Evolutionary conservation across 2,888 invertebrate genomes (phyloP), one percentile per base, ranked within the genome.

Genomic region (Ichneumoninae sp.): DNA sequence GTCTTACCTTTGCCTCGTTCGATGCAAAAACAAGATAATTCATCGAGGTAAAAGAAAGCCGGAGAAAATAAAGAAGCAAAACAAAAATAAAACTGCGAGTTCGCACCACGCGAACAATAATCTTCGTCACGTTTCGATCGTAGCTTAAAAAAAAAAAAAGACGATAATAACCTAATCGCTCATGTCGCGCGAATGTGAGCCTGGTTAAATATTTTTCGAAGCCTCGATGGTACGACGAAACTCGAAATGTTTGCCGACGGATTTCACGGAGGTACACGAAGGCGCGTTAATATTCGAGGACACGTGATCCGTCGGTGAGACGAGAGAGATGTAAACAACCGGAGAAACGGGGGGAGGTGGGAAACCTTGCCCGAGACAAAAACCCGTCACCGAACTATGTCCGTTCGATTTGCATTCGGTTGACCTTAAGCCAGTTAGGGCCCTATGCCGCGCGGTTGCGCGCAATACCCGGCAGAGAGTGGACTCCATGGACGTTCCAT

Each of bases 381-480:
- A 54, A 54, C 26, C 36, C 44, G 65, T 63, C 50, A 44, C 63
- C 19, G 10, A 60, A 19, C 54, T 50, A 68, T 69, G 65, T 57
- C 52, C 84, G 57, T 86, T 76, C 71, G 79, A 86, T 87, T 87
- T 77, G 85, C 86, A 86, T 89, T 30, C 76, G 50, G 83, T 88
- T 89, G 86, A 87, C 85, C 83, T 81, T 75, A 70, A 71, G 68
- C 66, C 74, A 80, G 74, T 83, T 85, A 50, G 65, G 75, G 36
- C 33, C 65, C 50, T 65, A 13, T 36, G 60, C n/a, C n/a, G 70
- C 26, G 44, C 77, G 30, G 22, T 50, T 50, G 3, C 26, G 5
- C 33, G 40, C 7, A 8, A 8, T 26, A 57, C 57, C 73, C 8
- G 40, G 40, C 36, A 36, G 47, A 60, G 4, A 44, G 30, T 22